Evolutionary conservation across 2,888 invertebrate species (phyloP).

Genomic region (Chirona hameri): DNA sequence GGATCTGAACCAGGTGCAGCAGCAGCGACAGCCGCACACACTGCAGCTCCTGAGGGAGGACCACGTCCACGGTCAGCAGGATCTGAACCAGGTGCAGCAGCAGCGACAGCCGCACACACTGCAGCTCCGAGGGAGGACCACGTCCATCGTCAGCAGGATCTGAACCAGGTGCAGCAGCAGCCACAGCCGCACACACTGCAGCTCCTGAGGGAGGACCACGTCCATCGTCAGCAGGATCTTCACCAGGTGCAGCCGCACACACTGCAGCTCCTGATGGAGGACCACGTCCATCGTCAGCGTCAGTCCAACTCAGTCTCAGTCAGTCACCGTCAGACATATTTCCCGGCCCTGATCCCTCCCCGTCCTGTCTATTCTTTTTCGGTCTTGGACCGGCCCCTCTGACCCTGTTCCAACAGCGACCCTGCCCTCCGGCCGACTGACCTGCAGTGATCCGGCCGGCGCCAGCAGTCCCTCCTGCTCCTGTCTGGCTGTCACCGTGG

Average conservation of each 20-base stretch:
- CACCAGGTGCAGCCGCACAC: constrained; percentile 54
- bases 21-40: constrained; percentile 74
- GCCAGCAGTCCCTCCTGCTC: not conserved
- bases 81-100: constrained; percentile 60
- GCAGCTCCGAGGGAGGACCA: no score
- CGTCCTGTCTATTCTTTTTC: no score
- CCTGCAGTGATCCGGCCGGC: not conserved
- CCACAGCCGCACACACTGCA: constrained; percentile 43
- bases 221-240: constrained; percentile 28
- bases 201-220: no score
- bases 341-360: no score
- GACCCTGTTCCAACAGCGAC: no score
- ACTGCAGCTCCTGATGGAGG: no score
- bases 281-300: no score
- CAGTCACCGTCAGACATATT: no score
- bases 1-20: constrained; percentile 73
- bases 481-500: constrained; percentile 54
- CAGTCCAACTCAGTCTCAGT: no score
- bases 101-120: constrained; percentile 52
- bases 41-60: constrained; percentile 64
- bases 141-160: constrained; percentile 56
- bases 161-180: constrained; percentile 76
- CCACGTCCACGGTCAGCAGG: constrained; percentile 34
- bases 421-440: not conserved
- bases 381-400: no score